Conservation (phyloP, 2,113 vertebrate species). For the Cyanoderma ruficeps region DNA sequence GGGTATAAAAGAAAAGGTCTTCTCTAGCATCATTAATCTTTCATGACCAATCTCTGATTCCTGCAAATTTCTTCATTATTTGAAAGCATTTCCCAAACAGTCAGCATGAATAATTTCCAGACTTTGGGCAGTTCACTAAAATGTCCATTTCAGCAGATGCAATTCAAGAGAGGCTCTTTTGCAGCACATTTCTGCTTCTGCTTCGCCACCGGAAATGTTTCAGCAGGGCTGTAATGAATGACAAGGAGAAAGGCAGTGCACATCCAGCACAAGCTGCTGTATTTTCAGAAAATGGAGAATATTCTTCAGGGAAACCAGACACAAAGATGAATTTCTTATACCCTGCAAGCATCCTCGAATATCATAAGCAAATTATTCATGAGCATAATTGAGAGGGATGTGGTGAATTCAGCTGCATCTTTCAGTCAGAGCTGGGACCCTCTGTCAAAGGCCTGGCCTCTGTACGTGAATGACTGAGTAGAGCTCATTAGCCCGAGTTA, state of each 20-base stretch:
- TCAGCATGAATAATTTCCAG: constrained; percentile 27
- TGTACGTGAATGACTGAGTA: neutral
- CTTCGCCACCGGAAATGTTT: neutral
- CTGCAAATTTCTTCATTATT: constrained; percentile 27
- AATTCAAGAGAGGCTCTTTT: neutral
- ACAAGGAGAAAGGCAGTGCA: neutral
- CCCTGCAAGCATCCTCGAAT: neutral
- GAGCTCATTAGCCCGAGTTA: neutral
- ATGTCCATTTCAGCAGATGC: neutral
- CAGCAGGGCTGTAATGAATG: neutral
- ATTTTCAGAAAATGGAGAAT: neutral
- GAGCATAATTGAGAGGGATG: neutral
- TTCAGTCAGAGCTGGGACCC: neutral
- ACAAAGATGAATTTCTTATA: neutral
- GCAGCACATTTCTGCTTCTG: neutral
- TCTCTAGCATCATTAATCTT: constrained; percentile 3
- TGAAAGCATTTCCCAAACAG: constrained; percentile 38
- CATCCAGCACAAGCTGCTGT: neutral
- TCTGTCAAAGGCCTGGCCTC: neutral
- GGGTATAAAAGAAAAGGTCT: neutral
- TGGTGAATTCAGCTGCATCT: neutral
- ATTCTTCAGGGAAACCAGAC: neutral
- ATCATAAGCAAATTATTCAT: constrained; percentile 11
- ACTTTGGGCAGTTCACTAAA: constrained; percentile 1
- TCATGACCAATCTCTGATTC: neutral